Evolutionary conservation across 2,113 vertebrate species (phyloP).

Genomic region (Mus spicilegus): DNA sequence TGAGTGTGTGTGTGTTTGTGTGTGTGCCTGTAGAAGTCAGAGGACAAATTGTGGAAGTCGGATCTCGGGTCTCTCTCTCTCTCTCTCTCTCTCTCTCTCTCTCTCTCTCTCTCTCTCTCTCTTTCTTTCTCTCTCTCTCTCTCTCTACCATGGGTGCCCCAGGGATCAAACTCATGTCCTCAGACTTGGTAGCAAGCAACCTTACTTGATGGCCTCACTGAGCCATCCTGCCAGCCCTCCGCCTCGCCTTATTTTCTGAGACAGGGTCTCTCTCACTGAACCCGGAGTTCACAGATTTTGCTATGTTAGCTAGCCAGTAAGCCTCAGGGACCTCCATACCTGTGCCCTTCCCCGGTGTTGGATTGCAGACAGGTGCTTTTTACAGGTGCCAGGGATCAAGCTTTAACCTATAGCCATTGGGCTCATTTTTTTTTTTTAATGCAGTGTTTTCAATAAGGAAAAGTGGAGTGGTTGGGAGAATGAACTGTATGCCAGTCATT

Average conservation of each 20-base stretch:
- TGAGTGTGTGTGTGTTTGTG: neutral
- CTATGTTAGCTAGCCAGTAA: neutral
- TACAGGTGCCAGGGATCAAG: neutral
- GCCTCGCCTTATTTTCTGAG: neutral
- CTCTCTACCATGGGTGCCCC: neutral
- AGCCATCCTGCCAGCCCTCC: neutral
- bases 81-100: neutral
- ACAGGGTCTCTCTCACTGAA: neutral
- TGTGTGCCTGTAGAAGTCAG: neutral
- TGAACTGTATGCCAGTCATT: neutral
- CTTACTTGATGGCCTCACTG: neutral
- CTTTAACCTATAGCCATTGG: neutral
- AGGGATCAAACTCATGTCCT: neutral
- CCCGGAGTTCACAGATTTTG: neutral
- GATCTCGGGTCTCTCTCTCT: neutral
- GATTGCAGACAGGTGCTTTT: neutral
- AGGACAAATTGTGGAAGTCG: neutral
- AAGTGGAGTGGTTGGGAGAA: neutral
- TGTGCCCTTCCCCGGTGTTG: neutral
- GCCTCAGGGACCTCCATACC: neutral
- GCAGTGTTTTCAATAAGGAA: neutral
- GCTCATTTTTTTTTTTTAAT: neutral
- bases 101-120: neutral
- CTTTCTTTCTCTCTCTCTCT: neutral
- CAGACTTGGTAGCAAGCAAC: neutral